phyloP scores from a whole-genome alignment of 1,140 invertebrate genomes.

The Drosophila kurseongensis region DNA sequence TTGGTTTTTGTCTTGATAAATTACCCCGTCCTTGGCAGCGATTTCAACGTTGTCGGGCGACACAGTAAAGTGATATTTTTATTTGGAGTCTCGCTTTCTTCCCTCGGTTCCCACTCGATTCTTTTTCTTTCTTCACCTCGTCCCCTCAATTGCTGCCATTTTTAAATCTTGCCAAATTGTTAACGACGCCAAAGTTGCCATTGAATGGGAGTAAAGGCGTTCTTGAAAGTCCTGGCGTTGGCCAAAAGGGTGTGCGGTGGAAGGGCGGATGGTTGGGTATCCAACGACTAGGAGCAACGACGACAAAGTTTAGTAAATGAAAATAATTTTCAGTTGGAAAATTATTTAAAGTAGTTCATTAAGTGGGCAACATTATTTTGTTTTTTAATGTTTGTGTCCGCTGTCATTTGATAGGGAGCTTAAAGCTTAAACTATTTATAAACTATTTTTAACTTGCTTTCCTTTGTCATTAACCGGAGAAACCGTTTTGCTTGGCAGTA shows the following conservation, averaged over 20 bases:
- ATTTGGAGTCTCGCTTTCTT: slow-evolving; percentile 50
- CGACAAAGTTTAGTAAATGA: slow-evolving; percentile 77
- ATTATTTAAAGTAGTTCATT: slow-evolving; percentile 83
- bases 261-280: not conserved
- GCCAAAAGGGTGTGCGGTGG: not conserved
- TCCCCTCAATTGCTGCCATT: slow-evolving; percentile 60
- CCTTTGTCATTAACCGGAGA: not conserved
- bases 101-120: not conserved
- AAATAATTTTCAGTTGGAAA: slow-evolving; percentile 78
- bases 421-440: slow-evolving; percentile 34
- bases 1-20: slow-evolving; percentile 81
- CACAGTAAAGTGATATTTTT: slow-evolving; percentile 82
- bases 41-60: slow-evolving; percentile 63
- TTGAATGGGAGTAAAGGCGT: slow-evolving; percentile 53
- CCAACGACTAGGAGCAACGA: not conserved
- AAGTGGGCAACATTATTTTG: slow-evolving; percentile 57
- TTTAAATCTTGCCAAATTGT: slow-evolving; percentile 82
- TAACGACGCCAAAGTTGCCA: slow-evolving; percentile 80
- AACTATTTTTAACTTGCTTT: slow-evolving; percentile 34
- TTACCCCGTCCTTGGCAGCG: slow-evolving; percentile 79
- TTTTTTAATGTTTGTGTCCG: slow-evolving; percentile 1
- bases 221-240: slow-evolving; percentile 32
- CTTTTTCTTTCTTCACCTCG: slow-evolving; percentile 17
- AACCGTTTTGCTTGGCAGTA: not conserved
- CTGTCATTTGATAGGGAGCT: slow-evolving; percentile 10